Conservation (phyloP, 2,888 invertebrate species). For the Lochmaea capreae region DNA sequence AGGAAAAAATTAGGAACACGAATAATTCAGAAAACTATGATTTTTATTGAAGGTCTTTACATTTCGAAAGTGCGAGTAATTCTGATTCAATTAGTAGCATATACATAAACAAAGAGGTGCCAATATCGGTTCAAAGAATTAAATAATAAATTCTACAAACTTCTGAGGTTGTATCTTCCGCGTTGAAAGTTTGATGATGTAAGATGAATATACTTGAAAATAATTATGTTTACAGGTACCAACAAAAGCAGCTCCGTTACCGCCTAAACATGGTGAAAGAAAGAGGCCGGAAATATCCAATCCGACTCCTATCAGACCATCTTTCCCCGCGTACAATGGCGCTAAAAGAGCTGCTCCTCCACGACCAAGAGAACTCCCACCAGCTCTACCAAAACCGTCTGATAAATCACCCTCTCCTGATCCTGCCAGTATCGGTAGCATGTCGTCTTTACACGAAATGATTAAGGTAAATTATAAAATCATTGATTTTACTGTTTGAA, state of each 20-base stretch:
- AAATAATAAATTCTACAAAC: too few relatives aligned
- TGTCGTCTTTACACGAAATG: conserved; percentile 81
- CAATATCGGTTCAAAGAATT: too few relatives aligned
- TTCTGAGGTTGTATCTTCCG: too few relatives aligned
- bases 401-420: conserved; percentile 64
- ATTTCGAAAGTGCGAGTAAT: too few relatives aligned
- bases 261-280: conserved; percentile 66
- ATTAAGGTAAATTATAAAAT: conserved; percentile 68
- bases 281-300: conserved; percentile 64
- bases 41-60: too few relatives aligned
- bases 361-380: conserved; percentile 71
- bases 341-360: conserved; percentile 70
- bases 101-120: too few relatives aligned
- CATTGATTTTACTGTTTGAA: not conserved
- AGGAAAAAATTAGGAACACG: too few relatives aligned
- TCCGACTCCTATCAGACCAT: conserved; percentile 63
- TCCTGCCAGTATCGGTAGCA: conserved; percentile 80
- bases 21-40: too few relatives aligned
- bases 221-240: conserved; percentile 42
- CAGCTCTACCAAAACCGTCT: conserved; percentile 69
- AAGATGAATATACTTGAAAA: too few relatives aligned
- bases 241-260: conserved; percentile 69
- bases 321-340: conserved; percentile 67
- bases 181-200: too few relatives aligned
- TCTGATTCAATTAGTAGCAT: too few relatives aligned